Percentiles rank a stretch among this genome's conserved stretches.
Evolutionary conservation across 1,140 invertebrate species (phyloP).

Genomic region (Neuroterus valhalla): DNA sequence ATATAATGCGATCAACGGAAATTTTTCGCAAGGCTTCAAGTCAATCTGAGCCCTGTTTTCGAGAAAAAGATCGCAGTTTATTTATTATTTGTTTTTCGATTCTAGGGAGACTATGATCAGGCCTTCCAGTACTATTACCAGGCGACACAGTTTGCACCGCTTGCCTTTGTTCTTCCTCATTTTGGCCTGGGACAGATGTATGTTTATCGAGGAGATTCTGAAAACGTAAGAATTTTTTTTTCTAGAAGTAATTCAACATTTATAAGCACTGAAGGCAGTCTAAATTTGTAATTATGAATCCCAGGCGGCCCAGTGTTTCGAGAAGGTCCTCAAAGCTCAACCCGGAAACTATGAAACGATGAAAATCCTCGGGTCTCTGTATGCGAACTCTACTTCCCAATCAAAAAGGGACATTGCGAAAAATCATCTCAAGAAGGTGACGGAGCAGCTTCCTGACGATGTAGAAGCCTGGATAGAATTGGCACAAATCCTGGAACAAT

Average conservation of each 20-base stretch:
- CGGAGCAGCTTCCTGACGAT: constrained; percentile 98
- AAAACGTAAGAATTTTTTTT: constrained; percentile 87
- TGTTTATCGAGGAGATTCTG: constrained; percentile 96
- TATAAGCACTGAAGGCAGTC: no score
- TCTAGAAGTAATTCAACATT: constrained; percentile 32
- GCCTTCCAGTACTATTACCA: constrained; percentile 99
- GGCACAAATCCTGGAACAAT: constrained; percentile 97
- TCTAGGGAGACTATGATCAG: constrained; percentile 93
- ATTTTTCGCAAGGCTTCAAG: no score
- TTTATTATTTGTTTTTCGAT: constrained; percentile 4
- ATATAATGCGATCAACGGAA: no score
- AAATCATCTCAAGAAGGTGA: constrained; percentile 93
- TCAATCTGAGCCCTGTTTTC: no score
- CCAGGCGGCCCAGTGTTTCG: constrained; percentile 97
- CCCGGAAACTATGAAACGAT: constrained; percentile 99
- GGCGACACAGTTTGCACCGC: constrained; percentile 96
- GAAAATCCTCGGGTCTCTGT: constrained; percentile 98
- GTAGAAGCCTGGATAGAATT: constrained; percentile 99
- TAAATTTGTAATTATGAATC: constrained; percentile 49
- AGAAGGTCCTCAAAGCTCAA: constrained; percentile 97
- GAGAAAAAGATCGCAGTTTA: no score
- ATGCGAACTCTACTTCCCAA: constrained; percentile 92
- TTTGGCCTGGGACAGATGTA: constrained; percentile 99
- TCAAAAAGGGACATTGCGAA: constrained; percentile 95
- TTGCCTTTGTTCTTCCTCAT: constrained; percentile 96